Evolutionary conservation across 2,888 invertebrate genomes (phyloP), one percentile per base, ranked within the genome.

Genomic region (Alloplasta piceator): DNA sequence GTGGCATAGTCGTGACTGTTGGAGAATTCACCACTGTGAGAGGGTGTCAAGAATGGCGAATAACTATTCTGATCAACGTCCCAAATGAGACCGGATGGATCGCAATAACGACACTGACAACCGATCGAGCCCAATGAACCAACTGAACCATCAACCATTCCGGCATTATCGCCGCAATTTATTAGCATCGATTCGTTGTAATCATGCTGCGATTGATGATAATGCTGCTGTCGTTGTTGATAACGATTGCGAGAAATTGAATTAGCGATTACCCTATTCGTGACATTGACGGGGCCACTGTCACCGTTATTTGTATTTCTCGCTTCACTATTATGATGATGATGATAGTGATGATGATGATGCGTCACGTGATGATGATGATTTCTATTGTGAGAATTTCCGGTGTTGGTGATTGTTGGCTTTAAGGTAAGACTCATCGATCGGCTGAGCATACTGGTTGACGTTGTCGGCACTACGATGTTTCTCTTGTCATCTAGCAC

Each of bases 41-140:
- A 93, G 3, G 93, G 91, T 36, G 93, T 93, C 56, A 94, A 85
- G 86, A 94, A 93, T 1, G 94, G 93, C 9, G 94, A 93, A 85
- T 93, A 94, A 84, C 93, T 93, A 82, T 92, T 94, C 46, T 94
- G 94, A 89, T 95, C 95, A 14, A 95, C 94, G 90, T 96, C 96
- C 96, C 96, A 96, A 84, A 96, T 95, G 90, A 95, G 94, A 68
- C 95, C 95, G 26, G 95, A 94, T 0, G 96, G 96, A 89, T 96
- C 96, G 92, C 96, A 96, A 87, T 96, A 96, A 63, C 95, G 94
- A 91, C 96, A 96, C 93, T 96, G 96, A 92, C 96, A 96, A 80
- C 93, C 93, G 86, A 92, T 93, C 81, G 93, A 93, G 39, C 60
- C 79, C 14, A 56, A 36, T 10, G 86, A 72, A 4, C 87, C 86